These are phyloP conservation scores for Bombus pascuorum DNA, from an alignment of 1,140 invertebrate species.

Conservation along the genomic window DNA sequence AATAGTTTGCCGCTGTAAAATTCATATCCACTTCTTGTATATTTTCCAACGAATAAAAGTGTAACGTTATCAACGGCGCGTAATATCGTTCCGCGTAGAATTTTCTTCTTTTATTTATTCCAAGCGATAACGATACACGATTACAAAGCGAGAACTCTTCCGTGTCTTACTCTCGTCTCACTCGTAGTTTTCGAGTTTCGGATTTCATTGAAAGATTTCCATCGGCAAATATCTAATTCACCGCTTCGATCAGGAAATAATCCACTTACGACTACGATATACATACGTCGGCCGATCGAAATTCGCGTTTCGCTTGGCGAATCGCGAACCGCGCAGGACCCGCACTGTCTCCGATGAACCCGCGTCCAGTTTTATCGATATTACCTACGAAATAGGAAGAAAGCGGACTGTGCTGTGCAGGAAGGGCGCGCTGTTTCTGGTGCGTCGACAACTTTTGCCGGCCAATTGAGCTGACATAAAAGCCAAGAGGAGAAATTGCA, in stretches of 20 bases:
- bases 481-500: constrained; percentile 40
- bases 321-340: neutral
- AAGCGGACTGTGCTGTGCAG: neutral
- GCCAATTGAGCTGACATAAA: constrained; percentile 47
- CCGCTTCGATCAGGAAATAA: neutral
- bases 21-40: too few species aligned
- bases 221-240: neutral
- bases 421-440: constrained; percentile 1
- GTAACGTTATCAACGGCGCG: too few species aligned
- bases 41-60: too few species aligned
- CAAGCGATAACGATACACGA: too few species aligned
- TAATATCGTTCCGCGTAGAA: too few species aligned
- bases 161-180: too few species aligned
- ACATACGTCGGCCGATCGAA: neutral
- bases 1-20: too few species aligned
- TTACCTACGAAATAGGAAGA: constrained; percentile 32
- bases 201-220: too few species aligned
- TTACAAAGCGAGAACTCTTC: too few species aligned
- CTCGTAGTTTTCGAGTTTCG: too few species aligned
- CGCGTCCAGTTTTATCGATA: constrained; percentile 9
- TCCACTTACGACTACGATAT: neutral
- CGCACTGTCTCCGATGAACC: neutral
- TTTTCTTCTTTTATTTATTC: accelerated
- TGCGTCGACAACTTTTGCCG: constrained; percentile 37
- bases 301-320: neutral